Conservation (phyloP, 1,140 invertebrate species). For the Pinna nobilis region DNA sequence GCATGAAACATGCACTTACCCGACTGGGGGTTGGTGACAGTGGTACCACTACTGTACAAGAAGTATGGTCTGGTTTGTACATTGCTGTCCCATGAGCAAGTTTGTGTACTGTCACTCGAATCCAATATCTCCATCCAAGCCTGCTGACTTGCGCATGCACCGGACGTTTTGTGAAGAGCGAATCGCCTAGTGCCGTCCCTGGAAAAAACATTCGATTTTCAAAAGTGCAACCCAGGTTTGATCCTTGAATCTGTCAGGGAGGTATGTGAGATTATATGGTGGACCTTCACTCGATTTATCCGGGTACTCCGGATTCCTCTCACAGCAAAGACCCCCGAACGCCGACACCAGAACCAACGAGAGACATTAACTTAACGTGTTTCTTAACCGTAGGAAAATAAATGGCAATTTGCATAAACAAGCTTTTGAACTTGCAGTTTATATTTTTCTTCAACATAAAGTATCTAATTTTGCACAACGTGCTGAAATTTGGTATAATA, state of each 20-base stretch:
- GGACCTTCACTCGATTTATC: no score
- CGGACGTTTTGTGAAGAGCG: slow-evolving; percentile 25
- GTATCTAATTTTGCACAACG: no score
- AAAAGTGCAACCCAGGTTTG: no score
- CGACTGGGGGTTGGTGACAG: not conserved
- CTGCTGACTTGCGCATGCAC: slow-evolving; percentile 40
- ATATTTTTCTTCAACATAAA: no score
- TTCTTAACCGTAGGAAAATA: no score
- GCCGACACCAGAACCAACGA: slow-evolving; percentile 5
- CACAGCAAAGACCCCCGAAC: slow-evolving; percentile 25
- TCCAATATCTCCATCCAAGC: slow-evolving; percentile 43
- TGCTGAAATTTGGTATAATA: no score
- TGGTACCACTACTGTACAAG: slow-evolving; percentile 35
- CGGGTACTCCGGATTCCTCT: slow-evolving; percentile 33
- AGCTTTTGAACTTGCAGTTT: no score
- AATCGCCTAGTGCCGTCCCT: slow-evolving; percentile 30
- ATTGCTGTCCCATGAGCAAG: slow-evolving; percentile 35
- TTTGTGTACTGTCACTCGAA: not conserved
- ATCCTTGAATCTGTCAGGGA: no score
- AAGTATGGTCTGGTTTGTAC: slow-evolving; percentile 36
- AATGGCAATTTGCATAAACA: no score
- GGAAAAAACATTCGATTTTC: slow-evolving; percentile 1
- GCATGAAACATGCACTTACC: not conserved
- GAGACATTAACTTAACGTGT: not conserved
- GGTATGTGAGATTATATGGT: no score